A percentile compares a stretch with the other conserved stretches of the same genome.
phyloP scores from a whole-genome alignment of 2,888 invertebrate species.

The Plebejus argus region DNA sequence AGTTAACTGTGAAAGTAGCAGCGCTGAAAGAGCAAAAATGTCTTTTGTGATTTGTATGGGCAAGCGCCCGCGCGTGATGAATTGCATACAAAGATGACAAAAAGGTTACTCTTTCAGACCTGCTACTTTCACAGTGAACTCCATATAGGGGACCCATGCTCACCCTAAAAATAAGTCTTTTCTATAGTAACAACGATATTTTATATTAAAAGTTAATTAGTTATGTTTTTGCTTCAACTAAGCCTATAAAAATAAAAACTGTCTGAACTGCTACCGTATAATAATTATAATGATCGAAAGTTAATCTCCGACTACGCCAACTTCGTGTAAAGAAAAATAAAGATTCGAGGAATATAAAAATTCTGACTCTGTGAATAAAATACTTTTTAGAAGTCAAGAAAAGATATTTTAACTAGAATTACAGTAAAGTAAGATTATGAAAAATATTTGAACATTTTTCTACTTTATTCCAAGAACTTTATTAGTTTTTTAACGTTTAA shows the following conservation, averaged over 20 bases:
- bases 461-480: not conserved
- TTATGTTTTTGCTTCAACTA: too few relatives aligned
- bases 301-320: not conserved
- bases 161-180: too few relatives aligned
- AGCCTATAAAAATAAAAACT: not conserved
- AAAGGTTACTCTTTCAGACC: too few relatives aligned
- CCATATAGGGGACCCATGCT: too few relatives aligned
- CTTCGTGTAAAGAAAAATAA: not conserved
- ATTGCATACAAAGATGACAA: too few relatives aligned
- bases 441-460: not conserved
- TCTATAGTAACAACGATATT: too few relatives aligned
- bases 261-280: not conserved
- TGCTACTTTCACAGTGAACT: too few relatives aligned
- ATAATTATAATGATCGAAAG: not conserved
- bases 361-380: not conserved
- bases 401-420: not conserved
- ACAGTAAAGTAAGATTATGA: not conserved
- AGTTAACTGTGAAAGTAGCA: too few relatives aligned
- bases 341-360: not conserved
- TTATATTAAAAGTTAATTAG: too few relatives aligned
- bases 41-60: too few relatives aligned
- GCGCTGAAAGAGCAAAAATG: too few relatives aligned
- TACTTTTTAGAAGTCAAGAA: not conserved
- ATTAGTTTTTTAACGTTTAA: not conserved
- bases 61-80: too few relatives aligned